These are phyloP conservation scores for Encarsia formosa DNA, from an alignment of 2,888 invertebrate species.

Conservation along the genomic window DNA sequence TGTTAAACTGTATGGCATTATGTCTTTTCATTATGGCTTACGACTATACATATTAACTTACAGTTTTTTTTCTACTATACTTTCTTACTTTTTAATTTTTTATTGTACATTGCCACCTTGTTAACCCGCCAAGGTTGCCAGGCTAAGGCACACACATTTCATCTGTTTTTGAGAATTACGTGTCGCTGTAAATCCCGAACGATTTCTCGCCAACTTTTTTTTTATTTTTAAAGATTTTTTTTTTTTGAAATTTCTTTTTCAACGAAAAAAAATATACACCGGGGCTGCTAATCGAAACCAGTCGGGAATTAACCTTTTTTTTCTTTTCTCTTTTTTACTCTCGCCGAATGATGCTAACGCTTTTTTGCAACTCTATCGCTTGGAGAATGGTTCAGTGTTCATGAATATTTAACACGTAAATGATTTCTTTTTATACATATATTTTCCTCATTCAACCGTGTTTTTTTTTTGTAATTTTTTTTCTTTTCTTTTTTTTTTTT, in stretches of 20 bases:
- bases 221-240: slow-evolving; percentile 11
- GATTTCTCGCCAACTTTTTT: not conserved
- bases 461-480: too few species aligned
- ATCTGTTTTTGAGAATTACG: slow-evolving; percentile 21
- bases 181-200: too few species aligned
- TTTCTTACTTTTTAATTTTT: slow-evolving; percentile 30
- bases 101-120: slow-evolving; percentile 45
- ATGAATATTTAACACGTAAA: too few species aligned
- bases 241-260: slow-evolving; percentile 12
- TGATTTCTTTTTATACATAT: too few species aligned
- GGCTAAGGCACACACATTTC: slow-evolving; percentile 31
- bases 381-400: too few species aligned
- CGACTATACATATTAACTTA: slow-evolving; percentile 31
- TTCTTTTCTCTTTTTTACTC: not conserved
- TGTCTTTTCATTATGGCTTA: slow-evolving; percentile 49
- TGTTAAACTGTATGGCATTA: slow-evolving; percentile 49
- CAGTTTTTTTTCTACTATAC: not conserved
- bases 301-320: not conserved
- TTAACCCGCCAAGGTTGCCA: slow-evolving; percentile 29
- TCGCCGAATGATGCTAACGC: not conserved
- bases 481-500: too few species aligned
- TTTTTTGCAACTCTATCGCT: too few species aligned
- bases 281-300: slow-evolving; percentile 2
- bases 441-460: too few species aligned
- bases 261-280: slow-evolving; percentile 6